Evolutionary conservation across 2,113 vertebrate genomes (phyloP), one percentile per base, ranked within the genome.

Genomic region (Sarotherodon lohbergeri): DNA sequence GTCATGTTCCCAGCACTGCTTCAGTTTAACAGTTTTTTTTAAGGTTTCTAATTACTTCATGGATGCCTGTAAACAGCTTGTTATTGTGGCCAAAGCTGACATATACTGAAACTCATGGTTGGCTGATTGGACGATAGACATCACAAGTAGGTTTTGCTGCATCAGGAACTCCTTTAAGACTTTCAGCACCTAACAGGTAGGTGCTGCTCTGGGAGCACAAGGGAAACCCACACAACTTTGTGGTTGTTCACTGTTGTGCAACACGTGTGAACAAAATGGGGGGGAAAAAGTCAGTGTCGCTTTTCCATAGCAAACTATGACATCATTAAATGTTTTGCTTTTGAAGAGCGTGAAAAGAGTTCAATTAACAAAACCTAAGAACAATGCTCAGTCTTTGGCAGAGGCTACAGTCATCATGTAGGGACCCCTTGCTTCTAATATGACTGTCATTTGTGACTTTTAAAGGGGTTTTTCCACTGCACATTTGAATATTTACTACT

Each of bases 341-440:
- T 71, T 43, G 24, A 71, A 71, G 36, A 43, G n/a, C 2, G 2
- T 71, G 66, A 43, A 43, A 71, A 43, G n/a, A 46, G 8, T 27
- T 46, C 41, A 73, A 5, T n/a, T 6, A 43, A 8, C 16, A 50
- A 50, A 50, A 17, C 14, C 13, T 46, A 46, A 52, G 11, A 4
- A 0, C 34, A 41, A 27, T 9, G 68, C 39, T 73, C 22, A 5
- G 36, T 4, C 56, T 27, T 27, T 14, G 55, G 48, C 16, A 19
- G 7, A 7, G 10, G 16, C 29, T 32, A 19, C 29, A 34, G 29
- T 34, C 22, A 17, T 0, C n/a, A 9, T 29, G 68, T 29, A 11
- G 2, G 50, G 43, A 46, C 68, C 68, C 68, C 68, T 7, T 22
- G 4, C 41, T 29, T 48, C 29, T 76, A 17, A 48, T 19, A 48